phyloP scores from a whole-genome alignment of 2,797 vertebrate genomes.

The Chiropotes sagulatus region DNA sequence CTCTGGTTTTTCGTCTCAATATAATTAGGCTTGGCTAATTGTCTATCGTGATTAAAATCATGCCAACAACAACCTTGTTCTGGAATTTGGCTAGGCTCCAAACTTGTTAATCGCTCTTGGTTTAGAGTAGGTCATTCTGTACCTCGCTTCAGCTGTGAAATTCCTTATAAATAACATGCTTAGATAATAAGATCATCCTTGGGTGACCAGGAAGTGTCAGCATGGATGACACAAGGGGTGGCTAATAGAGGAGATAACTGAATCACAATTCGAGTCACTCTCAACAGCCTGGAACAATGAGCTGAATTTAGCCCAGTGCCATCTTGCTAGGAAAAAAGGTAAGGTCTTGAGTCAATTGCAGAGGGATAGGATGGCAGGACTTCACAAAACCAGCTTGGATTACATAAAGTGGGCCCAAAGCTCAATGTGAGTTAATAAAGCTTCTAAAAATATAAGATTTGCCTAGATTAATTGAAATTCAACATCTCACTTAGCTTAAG shows the following conservation, averaged over 20 bases:
- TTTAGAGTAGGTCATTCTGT: conserved; percentile 80
- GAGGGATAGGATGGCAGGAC: not conserved
- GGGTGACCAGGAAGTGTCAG: conserved; percentile 54
- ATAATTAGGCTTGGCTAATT: conserved; percentile 89
- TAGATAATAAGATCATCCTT: conserved; percentile 73
- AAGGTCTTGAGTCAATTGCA: not conserved
- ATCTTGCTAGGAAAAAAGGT: not conserved
- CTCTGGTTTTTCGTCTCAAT: conserved; percentile 83
- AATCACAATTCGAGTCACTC: not conserved
- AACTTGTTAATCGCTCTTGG: conserved; percentile 81
- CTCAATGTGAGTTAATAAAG: not conserved
- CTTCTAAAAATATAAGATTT: conserved; percentile 11
- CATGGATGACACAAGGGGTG: conserved; percentile 20
- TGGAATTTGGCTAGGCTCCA: conserved; percentile 82
- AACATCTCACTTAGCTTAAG: not conserved
- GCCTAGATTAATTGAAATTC: conserved; percentile 34
- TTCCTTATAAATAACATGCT: conserved; percentile 73
- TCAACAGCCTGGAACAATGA: not conserved
- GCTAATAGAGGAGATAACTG: not conserved
- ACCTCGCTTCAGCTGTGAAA: conserved; percentile 74
- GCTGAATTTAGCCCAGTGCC: not conserved
- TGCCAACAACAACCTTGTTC: conserved; percentile 87
- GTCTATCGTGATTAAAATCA: conserved; percentile 88
- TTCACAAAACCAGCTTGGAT: not conserved
- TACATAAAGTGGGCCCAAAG: not conserved